Evolutionary conservation across 1,140 invertebrate genomes (phyloP).

Genomic region (Procambarus virginalis): DNA sequence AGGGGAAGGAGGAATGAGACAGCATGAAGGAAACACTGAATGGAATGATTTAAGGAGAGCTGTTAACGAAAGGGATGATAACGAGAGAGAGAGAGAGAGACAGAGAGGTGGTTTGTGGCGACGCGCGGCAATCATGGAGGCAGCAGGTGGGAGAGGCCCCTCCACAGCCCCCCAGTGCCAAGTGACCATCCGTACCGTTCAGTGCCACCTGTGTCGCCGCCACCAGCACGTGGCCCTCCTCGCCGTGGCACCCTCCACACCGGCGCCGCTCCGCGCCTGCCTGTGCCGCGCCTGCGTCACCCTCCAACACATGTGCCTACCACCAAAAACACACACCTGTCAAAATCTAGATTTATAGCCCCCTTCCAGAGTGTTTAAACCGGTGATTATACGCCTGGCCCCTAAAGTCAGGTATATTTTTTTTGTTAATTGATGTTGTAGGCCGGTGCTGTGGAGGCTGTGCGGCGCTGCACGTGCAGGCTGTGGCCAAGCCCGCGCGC

Average conservation of each 20-base stretch:
- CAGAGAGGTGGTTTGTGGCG: conserved; percentile 3
- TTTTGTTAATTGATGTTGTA: not conserved
- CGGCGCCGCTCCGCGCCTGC: not conserved
- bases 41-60: no score
- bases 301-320: not conserved
- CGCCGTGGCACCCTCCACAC: no score
- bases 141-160: conserved; percentile 9
- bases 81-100: not conserved
- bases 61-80: not conserved
- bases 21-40: not conserved
- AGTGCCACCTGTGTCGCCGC: conserved; percentile 32
- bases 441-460: conserved; percentile 39
- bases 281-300: not conserved
- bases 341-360: no score
- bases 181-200: conserved; percentile 54
- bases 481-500: conserved; percentile 38
- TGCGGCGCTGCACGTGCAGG: conserved; percentile 31
- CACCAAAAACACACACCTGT: not conserved
- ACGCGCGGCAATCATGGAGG: conserved; percentile 17
- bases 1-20: not conserved
- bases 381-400: no score
- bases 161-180: conserved; percentile 41
- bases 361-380: no score
- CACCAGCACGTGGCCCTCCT: not conserved
- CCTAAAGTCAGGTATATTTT: no score